Percentiles rank a stretch among this genome's conserved stretches.
Conservation (phyloP, 2,113 vertebrate genomes). For the Forbesichthys agassizii region DNA sequence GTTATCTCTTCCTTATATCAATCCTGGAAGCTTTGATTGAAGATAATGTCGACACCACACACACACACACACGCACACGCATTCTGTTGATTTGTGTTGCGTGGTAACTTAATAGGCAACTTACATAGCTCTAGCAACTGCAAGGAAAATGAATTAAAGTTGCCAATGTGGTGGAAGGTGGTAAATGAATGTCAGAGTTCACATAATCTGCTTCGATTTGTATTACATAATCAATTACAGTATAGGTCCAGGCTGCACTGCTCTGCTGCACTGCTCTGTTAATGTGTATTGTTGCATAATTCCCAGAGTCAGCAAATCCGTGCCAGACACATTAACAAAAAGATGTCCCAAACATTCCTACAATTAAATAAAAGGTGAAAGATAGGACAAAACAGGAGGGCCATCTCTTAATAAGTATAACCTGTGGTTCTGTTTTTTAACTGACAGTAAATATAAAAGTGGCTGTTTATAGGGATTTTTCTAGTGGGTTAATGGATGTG, state of each 20-base stretch:
- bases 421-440: no score
- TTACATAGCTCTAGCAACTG: constrained; percentile 30
- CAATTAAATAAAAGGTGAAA: no score
- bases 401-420: no score
- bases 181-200: constrained; percentile 17
- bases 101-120: background rate
- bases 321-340: constrained; percentile 14
- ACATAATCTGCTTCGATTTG: background rate
- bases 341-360: background rate
- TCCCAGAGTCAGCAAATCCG: constrained; percentile 33
- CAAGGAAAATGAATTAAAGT: constrained; percentile 24
- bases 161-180: constrained; percentile 10
- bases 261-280: constrained; percentile 4
- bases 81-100: background rate
- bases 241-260: constrained; percentile 3
- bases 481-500: no score
- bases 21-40: background rate
- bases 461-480: no score
- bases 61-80: background rate
- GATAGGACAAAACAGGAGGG: no score
- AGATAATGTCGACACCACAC: background rate
- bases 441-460: no score
- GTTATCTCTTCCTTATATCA: no score
- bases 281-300: constrained; percentile 9
- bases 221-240: constrained; percentile 15